Conservation (phyloP, 2,888 invertebrate genomes). For the Pyrocoelia pectoralis region DNA sequence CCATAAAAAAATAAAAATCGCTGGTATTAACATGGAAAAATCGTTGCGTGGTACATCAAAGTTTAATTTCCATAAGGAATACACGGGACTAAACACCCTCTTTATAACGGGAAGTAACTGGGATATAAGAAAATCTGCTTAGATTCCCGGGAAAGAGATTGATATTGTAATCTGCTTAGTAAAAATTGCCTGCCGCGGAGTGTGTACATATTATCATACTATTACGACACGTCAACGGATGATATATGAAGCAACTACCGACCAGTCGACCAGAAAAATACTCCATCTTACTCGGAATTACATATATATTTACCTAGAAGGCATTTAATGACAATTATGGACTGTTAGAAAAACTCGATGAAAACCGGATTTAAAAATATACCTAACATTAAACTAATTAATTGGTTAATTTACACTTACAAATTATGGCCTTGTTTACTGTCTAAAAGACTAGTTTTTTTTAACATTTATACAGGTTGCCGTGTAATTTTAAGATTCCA, state of each 20-base stretch:
- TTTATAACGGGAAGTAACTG: constrained; percentile 31
- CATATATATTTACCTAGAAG: no score
- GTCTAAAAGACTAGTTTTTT: neutral
- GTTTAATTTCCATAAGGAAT: constrained; percentile 55
- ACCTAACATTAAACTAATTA: neutral
- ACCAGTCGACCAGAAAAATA: constrained; percentile 57
- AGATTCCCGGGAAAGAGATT: constrained; percentile 56
- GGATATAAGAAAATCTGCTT: constrained; percentile 50
- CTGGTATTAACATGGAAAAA: constrained; percentile 17
- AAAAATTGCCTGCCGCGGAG: constrained; percentile 60
- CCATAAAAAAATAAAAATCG: constrained; percentile 15
- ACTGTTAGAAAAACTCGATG: neutral
- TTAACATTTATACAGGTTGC: no score
- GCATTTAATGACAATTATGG: neutral
- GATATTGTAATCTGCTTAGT: constrained; percentile 62
- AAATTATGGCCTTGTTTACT: neutral
- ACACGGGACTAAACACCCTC: constrained; percentile 43
- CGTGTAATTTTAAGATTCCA: no score
- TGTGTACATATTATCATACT: constrained; percentile 63
- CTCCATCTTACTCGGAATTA: constrained; percentile 30
- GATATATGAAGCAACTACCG: constrained; percentile 59
- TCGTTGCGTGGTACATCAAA: constrained; percentile 39
- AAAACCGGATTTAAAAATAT: neutral
- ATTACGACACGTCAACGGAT: constrained; percentile 62
- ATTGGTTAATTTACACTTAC: neutral